phyloP scores from a whole-genome alignment of 2,888 invertebrate genomes.

The Lathronympha strigana region DNA sequence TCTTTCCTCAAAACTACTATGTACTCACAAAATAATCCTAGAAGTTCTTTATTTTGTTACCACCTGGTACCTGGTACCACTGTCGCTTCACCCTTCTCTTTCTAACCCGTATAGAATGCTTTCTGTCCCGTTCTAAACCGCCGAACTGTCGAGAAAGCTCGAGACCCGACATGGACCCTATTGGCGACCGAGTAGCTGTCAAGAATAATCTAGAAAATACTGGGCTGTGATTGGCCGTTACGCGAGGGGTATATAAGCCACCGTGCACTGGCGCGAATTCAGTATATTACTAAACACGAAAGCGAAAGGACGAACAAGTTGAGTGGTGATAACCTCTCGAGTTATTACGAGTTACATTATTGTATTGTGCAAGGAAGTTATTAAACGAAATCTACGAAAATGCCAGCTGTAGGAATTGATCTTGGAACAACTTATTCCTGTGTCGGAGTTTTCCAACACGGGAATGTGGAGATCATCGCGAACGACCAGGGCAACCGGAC shows the following conservation, averaged over 20 bases:
- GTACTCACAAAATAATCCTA: not conserved
- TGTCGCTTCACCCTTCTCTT: conserved; percentile 1
- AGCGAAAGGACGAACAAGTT: conserved; percentile 34
- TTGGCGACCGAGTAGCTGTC: conserved; percentile 33
- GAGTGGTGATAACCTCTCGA: conserved; percentile 28
- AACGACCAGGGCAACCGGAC: conserved; percentile 92
- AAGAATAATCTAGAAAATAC: conserved; percentile 42
- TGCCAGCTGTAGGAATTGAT: conserved; percentile 79
- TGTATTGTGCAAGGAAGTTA: conserved; percentile 34
- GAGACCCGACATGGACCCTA: conserved; percentile 16
- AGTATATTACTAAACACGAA: conserved; percentile 43
- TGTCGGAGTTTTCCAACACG: conserved; percentile 89
- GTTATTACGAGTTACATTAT: conserved; percentile 29
- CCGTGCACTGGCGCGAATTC: conserved; percentile 38
- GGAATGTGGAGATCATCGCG: conserved; percentile 89
- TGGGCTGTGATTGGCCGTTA: conserved; percentile 43
- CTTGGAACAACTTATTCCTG: conserved; percentile 85
- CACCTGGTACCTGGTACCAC: conserved; percentile 10
- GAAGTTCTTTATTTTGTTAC: not conserved
- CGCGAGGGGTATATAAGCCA: conserved; percentile 43
- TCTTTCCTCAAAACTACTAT: not conserved
- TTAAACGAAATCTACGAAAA: conserved; percentile 38
- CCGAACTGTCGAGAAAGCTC: conserved; percentile 29
- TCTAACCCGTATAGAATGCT: not conserved
- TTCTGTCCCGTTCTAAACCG: conserved; percentile 4